Evolutionary conservation across 2,113 vertebrate species (phyloP).

Genomic region (Dromaius novaehollandiae): DNA sequence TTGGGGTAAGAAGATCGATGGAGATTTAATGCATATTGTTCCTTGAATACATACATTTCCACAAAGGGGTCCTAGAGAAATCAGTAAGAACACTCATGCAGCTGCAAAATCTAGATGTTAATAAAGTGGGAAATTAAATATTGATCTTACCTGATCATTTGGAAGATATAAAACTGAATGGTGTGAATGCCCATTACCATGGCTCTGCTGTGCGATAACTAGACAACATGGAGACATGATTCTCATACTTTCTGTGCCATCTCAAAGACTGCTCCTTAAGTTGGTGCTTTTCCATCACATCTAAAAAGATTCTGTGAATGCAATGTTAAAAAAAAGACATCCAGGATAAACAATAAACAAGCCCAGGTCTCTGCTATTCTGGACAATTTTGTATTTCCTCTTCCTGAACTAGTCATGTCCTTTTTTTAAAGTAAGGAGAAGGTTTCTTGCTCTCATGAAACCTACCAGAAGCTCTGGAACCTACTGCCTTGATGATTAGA

Average conservation of each 20-base stretch:
- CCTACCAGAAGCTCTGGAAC: background rate
- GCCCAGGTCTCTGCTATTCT: background rate
- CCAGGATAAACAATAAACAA: background rate
- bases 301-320: background rate
- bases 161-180: background rate
- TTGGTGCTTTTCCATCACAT: background rate
- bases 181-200: fast-evolving
- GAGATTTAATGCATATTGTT: background rate
- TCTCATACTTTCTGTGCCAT: background rate
- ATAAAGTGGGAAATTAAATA: background rate
- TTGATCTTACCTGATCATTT: background rate
- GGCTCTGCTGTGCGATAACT: background rate
- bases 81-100: background rate
- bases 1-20: background rate
- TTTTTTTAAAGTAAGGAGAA: background rate
- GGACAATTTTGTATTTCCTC: background rate
- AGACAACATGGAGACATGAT: background rate
- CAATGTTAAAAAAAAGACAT: background rate
- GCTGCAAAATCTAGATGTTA: background rate
- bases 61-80: background rate
- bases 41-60: background rate
- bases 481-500: background rate
- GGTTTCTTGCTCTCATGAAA: background rate
- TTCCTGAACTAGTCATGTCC: background rate
- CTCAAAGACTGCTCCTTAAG: background rate